Percentiles rank a stretch among this genome's conserved stretches.
These are phyloP conservation scores for Troides aeacus DNA, from an alignment of 2,888 invertebrate species.

Conservation along the genomic window DNA sequence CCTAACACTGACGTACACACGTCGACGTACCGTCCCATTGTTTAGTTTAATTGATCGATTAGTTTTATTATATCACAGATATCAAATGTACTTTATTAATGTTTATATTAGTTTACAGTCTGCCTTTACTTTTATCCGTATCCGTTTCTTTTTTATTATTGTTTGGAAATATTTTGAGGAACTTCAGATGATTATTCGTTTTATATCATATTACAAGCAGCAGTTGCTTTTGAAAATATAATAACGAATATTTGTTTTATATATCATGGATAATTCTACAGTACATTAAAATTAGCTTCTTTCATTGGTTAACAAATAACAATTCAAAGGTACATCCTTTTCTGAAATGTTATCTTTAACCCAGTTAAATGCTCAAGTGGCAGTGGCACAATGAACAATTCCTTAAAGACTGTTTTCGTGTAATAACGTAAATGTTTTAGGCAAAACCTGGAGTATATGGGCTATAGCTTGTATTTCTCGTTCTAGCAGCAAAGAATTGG, in stretches of 20 bases:
- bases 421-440: not conserved
- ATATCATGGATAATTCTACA: too few species aligned
- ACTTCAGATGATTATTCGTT: not conserved
- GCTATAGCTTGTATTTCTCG: too few species aligned
- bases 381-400: not conserved
- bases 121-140: not conserved
- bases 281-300: too few species aligned
- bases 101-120: constrained; percentile 12
- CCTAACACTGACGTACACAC: constrained; percentile 39
- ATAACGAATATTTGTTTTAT: too few species aligned
- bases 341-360: constrained; percentile 1
- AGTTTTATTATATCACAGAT: constrained; percentile 16
- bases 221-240: not conserved
- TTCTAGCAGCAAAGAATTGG: too few species aligned
- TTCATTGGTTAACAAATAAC: not conserved
- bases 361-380: constrained; percentile 5
- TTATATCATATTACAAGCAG: not conserved
- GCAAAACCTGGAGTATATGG: too few species aligned
- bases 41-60: constrained; percentile 28
- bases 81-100: constrained; percentile 12
- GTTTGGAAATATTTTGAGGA: not conserved
- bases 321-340: constrained; percentile 1
- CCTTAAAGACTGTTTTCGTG: constrained; percentile 1
- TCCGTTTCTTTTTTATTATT: not conserved
- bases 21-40: constrained; percentile 14